Evolutionary conservation across 2,797 vertebrate species (phyloP).

Genomic region (Florisuga fusca): DNA sequence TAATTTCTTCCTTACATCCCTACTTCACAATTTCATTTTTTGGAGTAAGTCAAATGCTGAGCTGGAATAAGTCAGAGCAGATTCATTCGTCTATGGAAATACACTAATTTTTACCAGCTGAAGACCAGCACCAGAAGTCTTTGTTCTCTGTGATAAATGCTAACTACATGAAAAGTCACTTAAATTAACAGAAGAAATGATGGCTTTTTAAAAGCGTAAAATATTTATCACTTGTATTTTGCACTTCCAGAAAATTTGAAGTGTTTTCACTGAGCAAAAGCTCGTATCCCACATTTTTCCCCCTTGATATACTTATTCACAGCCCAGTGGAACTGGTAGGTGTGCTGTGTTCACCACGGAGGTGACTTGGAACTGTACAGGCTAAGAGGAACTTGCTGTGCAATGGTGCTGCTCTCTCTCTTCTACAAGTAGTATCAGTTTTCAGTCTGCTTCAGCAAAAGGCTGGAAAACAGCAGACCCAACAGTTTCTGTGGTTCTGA

Average conservation of each 20-base stretch:
- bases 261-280: slow-evolving; percentile 14
- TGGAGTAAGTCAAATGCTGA: slow-evolving; percentile 15
- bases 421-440: not conserved
- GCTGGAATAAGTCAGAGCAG: slow-evolving; percentile 32
- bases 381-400: not conserved
- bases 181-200: slow-evolving; percentile 9
- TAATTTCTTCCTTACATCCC: slow-evolving; percentile 51
- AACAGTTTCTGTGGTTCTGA: not conserved
- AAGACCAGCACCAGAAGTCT: not conserved
- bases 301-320: not conserved
- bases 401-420: not conserved
- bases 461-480: not conserved
- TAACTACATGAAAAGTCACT: slow-evolving; percentile 43
- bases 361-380: not conserved
- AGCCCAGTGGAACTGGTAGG: not conserved
- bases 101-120: slow-evolving; percentile 51
- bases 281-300: not conserved
- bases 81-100: slow-evolving; percentile 8
- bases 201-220: not conserved
- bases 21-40: slow-evolving; percentile 26
- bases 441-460: not conserved
- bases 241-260: not conserved
- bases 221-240: slow-evolving; percentile 24
- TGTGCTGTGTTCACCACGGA: not conserved
- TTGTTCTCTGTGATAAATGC: not conserved